Conservation (phyloP, 2,888 invertebrate species). For the Drosophila engyochracea region DNA sequence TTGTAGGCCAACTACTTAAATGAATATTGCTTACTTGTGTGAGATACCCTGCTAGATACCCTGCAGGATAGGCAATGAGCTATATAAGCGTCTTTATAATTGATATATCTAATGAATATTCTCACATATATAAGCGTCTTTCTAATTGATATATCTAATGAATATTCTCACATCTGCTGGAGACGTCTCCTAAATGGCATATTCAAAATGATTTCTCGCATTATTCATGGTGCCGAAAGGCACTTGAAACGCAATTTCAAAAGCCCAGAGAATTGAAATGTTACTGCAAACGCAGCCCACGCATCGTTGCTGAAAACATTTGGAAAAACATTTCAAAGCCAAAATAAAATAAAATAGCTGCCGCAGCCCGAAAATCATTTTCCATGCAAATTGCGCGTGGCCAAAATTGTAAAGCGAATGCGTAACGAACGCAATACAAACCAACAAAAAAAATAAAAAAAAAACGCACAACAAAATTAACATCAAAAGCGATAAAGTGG, state of each 20-base stretch:
- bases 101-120: conserved; percentile 11
- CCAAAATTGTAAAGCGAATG: conserved; percentile 49
- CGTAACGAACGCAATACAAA: conserved; percentile 18
- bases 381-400: conserved; percentile 64
- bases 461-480: conserved; percentile 1
- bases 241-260: conserved; percentile 64
- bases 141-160: conserved; percentile 3
- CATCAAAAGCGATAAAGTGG: background rate
- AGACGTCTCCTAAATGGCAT: background rate
- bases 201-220: conserved; percentile 27
- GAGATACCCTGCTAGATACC: background rate
- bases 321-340: conserved; percentile 37
- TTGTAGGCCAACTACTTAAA: conserved; percentile 14
- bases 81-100: background rate
- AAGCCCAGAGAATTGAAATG: conserved; percentile 23
- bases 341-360: conserved; percentile 13
- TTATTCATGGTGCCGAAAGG: conserved; percentile 52
- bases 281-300: conserved; percentile 34
- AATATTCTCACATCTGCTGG: conserved; percentile 5
- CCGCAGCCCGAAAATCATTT: conserved; percentile 30
- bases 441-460: background rate
- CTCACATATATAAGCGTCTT: background rate
- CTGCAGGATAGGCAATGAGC: background rate
- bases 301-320: conserved; percentile 55
- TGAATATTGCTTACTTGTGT: conserved; percentile 1